Base-by-base conservation (phyloP, 2,797 vertebrate genomes). In the Antrozous pallidus region DNA sequence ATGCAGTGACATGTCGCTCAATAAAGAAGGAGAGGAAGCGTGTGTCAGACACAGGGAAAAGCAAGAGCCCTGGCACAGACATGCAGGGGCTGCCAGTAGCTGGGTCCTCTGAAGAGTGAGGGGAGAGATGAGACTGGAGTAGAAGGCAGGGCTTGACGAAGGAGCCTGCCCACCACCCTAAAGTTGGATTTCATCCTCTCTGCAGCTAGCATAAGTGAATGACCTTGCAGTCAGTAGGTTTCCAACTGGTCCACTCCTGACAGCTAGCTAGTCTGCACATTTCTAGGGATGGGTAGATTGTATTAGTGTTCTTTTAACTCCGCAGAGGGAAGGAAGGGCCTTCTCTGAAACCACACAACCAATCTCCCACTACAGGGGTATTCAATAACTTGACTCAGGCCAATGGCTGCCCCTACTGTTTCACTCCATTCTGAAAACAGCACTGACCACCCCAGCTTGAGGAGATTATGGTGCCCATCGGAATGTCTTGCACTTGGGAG, bases 91-190 rank as follows among this genome's bases (percentile, higher is more conserved):
- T 8, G 10, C 22, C 45, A 40, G 38, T 4, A 77, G 26, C 69
- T 69, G 17, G 26, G 20, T 17, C 42, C 11, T 1, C 33, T 2
- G 0, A 38, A 17, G 31, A 6, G 5, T 16, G 1, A 16, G 33
- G 54, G 2, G 5, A 38, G 28, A 38, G n/a, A 4, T 12, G 18
- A 58, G 14, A 24, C 31, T 24, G 33, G 31, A 0, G 26, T 0
- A 17, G 31, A 7, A 31, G 42, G 12, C 12, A 3, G 81, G 10
- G 26, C 3, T 13, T 31, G 7, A 28, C 0, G 3, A 13, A 2
- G 3, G 45, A 56, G 12, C 18, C 42, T 4, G 0, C 17, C 1
- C 1, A 2, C 24, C 36, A 5, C 0, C 0, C 36, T 49, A 5
- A 26, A 12, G 42, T 40, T 45, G 14, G 24, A 67, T n/a, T 56